phyloP scores from a whole-genome alignment of 2,113 vertebrate species.

The Pterophyllum scalare region DNA sequence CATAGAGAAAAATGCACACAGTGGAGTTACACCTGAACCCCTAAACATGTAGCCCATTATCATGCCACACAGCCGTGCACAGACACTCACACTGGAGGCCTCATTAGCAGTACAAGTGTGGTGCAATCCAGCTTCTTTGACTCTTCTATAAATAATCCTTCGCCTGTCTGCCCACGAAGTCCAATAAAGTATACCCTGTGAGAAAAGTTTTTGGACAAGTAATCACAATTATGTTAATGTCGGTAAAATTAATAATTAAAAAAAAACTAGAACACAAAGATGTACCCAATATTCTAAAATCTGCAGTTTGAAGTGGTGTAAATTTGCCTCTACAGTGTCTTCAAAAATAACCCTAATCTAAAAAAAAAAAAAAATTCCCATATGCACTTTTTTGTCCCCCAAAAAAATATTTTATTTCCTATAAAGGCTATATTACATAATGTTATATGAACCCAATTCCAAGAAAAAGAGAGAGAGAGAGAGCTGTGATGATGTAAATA shows the following conservation, averaged over 20 bases:
- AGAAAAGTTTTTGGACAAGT: background rate
- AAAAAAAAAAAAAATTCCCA: background rate
- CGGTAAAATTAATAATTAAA: background rate
- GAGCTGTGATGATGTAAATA: background rate
- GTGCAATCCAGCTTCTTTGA: constrained; percentile 52
- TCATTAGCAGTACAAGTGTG: constrained; percentile 63
- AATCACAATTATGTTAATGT: background rate
- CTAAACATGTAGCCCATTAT: constrained; percentile 3
- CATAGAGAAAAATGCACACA: background rate
- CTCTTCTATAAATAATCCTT: constrained; percentile 49
- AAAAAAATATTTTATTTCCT: background rate
- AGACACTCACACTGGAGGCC: constrained; percentile 22
- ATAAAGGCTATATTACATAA: too few relatives aligned
- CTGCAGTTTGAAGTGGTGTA: background rate
- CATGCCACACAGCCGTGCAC: background rate
- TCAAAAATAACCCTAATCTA: background rate
- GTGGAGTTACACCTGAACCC: background rate
- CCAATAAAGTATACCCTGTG: background rate
- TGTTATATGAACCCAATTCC: background rate
- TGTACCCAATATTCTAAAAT: too few relatives aligned
- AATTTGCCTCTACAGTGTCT: background rate
- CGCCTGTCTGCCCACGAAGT: constrained; percentile 19
- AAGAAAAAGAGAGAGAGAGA: background rate
- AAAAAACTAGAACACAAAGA: background rate
- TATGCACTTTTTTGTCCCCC: background rate